A percentile compares a stretch with the other conserved stretches of the same genome.
Conservation (phyloP, 2,797 vertebrate genomes). For the Poeciliopsis infans region DNA sequence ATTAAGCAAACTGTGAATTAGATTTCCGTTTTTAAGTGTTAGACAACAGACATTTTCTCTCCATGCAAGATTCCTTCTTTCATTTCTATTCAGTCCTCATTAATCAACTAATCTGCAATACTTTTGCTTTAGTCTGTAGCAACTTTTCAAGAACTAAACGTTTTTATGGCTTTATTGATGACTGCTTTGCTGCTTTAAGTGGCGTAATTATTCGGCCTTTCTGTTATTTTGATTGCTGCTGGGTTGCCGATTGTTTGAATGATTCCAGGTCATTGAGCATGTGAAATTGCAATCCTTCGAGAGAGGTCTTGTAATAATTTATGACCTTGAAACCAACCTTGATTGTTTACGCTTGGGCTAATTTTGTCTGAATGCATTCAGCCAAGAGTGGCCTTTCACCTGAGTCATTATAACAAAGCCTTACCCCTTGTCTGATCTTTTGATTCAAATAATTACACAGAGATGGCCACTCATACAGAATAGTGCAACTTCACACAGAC, state of each 20-base stretch:
- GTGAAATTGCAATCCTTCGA: conserved; percentile 62
- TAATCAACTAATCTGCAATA: not conserved
- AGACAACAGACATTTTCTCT: not conserved
- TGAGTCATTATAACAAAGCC: conserved; percentile 45
- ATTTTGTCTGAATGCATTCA: conserved; percentile 65
- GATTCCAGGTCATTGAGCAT: conserved; percentile 70
- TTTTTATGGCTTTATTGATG: not conserved
- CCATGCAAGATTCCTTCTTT: not conserved
- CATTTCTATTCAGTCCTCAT: not conserved
- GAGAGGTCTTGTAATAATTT: conserved; percentile 69
- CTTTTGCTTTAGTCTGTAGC: not conserved
- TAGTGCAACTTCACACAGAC: not conserved
- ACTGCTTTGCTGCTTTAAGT: not conserved
- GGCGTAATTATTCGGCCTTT: conserved; percentile 31
- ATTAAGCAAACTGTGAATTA: no score
- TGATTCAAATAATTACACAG: conserved; percentile 34
- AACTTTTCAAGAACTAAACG: not conserved
- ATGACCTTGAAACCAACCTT: conserved; percentile 75
- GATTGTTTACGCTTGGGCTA: conserved; percentile 74
- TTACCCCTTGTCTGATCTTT: conserved; percentile 21
- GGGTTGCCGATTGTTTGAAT: conserved; percentile 52
- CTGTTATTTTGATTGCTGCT: conserved; percentile 22
- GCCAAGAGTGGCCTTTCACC: conserved; percentile 63
- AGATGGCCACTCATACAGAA: conserved; percentile 3
- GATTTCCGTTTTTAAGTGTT: no score